phyloP scores from a whole-genome alignment of 1,140 invertebrate species.

The Watersipora subatra region DNA sequence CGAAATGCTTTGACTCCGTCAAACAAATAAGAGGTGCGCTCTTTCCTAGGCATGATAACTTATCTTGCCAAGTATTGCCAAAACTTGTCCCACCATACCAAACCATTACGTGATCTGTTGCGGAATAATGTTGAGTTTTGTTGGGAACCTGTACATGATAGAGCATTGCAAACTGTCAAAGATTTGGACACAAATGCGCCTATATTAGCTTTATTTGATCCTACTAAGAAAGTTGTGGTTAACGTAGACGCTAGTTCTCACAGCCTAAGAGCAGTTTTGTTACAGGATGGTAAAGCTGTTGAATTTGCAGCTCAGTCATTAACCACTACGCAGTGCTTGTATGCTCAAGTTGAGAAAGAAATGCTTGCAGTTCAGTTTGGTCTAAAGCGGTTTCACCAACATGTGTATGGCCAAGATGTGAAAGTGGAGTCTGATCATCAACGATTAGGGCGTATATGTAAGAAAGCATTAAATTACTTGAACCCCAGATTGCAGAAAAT shows the following conservation, averaged over 20 bases:
- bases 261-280: neutral
- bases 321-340: slow-evolving; percentile 22
- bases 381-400: slow-evolving; percentile 44
- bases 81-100: slow-evolving; percentile 11
- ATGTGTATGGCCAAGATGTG: slow-evolving; percentile 33
- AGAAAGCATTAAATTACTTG: slow-evolving; percentile 14
- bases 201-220: neutral
- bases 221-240: neutral
- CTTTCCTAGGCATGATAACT: slow-evolving; percentile 17
- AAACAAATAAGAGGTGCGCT: slow-evolving; percentile 13
- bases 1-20: too few relatives aligned
- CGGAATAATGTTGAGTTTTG: slow-evolving; percentile 20
- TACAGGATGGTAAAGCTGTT: neutral
- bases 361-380: slow-evolving; percentile 43
- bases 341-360: too few relatives aligned
- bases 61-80: slow-evolving; percentile 17
- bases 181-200: neutral
- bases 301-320: neutral
- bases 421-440: slow-evolving; percentile 30
- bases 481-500: slow-evolving; percentile 20
- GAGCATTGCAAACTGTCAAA: neutral
- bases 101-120: slow-evolving; percentile 32
- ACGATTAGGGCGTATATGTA: slow-evolving; percentile 20
- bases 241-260: neutral
- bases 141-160: neutral